phyloP scores from a whole-genome alignment of 2,888 invertebrate genomes.

The Endotricha flammealis region DNA sequence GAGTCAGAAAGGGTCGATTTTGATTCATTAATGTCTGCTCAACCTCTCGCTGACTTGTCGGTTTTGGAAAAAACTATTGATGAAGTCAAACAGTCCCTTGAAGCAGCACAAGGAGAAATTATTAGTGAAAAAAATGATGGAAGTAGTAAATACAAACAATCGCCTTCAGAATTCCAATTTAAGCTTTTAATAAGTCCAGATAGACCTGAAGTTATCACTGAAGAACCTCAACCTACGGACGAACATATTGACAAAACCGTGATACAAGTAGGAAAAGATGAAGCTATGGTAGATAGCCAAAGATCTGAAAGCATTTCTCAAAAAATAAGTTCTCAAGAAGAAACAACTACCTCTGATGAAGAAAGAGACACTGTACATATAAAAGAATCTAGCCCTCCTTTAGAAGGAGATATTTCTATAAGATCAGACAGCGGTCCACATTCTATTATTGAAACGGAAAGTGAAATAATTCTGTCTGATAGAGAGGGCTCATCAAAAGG shows the following conservation, averaged over 20 bases:
- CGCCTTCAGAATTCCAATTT: constrained; percentile 86
- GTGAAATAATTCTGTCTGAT: constrained; percentile 62
- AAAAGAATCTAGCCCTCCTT: constrained; percentile 62
- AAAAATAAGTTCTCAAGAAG: constrained; percentile 64
- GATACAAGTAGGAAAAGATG: constrained; percentile 36
- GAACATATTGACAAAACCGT: constrained; percentile 49
- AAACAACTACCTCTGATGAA: constrained; percentile 76
- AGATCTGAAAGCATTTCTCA: constrained; percentile 60
- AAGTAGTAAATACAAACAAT: constrained; percentile 83
- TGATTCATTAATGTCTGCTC: constrained; percentile 70
- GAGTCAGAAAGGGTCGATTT: constrained; percentile 71
- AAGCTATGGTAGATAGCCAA: constrained; percentile 45
- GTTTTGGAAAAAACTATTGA: constrained; percentile 83
- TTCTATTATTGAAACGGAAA: constrained; percentile 72
- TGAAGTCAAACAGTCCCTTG: constrained; percentile 84
- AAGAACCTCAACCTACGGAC: constrained; percentile 73
- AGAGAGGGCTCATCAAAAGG: constrained; percentile 66
- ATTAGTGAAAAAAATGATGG: constrained; percentile 81
- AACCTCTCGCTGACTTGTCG: constrained; percentile 72
- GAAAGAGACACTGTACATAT: constrained; percentile 65
- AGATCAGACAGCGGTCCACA: constrained; percentile 73
- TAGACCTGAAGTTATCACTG: constrained; percentile 77
- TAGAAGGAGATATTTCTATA: constrained; percentile 62
- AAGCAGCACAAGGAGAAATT: constrained; percentile 83
- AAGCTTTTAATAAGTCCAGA: constrained; percentile 78